Evolutionary conservation across 1,140 invertebrate species (phyloP).

Genomic region (Ceratoteleas bidentatus): DNA sequence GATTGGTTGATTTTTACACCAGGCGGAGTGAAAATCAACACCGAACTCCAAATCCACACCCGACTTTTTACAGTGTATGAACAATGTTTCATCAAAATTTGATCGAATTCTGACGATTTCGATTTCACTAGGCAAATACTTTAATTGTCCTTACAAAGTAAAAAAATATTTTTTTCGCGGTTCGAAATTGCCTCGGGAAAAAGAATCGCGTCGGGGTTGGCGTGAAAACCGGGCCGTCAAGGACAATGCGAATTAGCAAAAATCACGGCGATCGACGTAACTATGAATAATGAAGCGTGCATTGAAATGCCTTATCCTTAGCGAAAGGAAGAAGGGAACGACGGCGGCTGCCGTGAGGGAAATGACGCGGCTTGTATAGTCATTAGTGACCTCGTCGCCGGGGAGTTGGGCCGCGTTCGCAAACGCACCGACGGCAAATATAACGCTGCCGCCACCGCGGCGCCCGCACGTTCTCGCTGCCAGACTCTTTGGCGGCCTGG

Average conservation of each 20-base stretch:
- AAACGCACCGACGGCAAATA: constrained; percentile 63
- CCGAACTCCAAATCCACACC: no score
- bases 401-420: constrained; percentile 51
- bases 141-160: no score
- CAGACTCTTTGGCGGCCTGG: constrained; percentile 67
- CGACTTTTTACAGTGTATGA: no score
- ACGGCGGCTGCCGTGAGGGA: constrained; percentile 38
- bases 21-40: no score
- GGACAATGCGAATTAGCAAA: constrained; percentile 11
- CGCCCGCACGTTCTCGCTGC: constrained; percentile 62
- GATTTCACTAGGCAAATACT: no score
- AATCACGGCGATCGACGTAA: constrained; percentile 37
- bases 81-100: no score
- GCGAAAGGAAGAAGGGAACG: constrained; percentile 11
- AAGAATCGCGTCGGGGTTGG: no score
- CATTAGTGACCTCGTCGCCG: constrained; percentile 60
- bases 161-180: no score
- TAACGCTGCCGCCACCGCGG: constrained; percentile 61
- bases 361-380: constrained; percentile 58
- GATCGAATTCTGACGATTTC: no score
- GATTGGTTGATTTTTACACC: no score
- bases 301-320: constrained; percentile 37
- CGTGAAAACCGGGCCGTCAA: no score
- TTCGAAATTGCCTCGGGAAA: no score
- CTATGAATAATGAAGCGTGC: constrained; percentile 43